Conservation (phyloP, 2,888 invertebrate species). For the Cheilosia soror region DNA sequence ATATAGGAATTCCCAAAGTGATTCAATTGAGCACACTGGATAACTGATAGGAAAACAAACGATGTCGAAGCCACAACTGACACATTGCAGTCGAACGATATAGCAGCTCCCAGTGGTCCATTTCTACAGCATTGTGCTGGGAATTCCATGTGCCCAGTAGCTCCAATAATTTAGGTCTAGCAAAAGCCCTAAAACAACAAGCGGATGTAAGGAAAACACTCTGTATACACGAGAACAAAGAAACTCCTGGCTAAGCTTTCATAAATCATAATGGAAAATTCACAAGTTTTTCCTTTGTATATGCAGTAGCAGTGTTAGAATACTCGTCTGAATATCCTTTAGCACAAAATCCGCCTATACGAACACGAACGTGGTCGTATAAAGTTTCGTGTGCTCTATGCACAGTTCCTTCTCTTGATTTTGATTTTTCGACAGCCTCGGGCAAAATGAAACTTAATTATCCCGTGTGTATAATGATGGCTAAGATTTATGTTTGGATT, state of each 20-base stretch:
- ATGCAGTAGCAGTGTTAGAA: slow-evolving; percentile 6
- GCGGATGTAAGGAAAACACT: slow-evolving; percentile 39
- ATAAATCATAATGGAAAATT: slow-evolving; percentile 69
- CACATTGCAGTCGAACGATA: slow-evolving; percentile 65
- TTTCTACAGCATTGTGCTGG: slow-evolving; percentile 64
- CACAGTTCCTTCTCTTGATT: slow-evolving; percentile 8
- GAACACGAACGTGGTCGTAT: background rate
- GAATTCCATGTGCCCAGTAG: slow-evolving; percentile 43
- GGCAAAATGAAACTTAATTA: slow-evolving; percentile 13
- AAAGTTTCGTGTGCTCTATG: background rate
- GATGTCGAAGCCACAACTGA: slow-evolving; percentile 53
- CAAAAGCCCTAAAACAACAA: slow-evolving; percentile 53
- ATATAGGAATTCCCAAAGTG: slow-evolving; percentile 58
- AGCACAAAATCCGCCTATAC: background rate
- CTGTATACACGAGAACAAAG: slow-evolving; percentile 50
- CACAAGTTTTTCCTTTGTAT: slow-evolving; percentile 49
- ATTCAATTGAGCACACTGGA: slow-evolving; percentile 65
- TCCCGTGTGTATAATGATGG: slow-evolving; percentile 24
- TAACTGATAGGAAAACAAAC: slow-evolving; percentile 65
- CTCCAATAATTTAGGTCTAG: slow-evolving; percentile 47
- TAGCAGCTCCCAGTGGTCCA: slow-evolving; percentile 56
- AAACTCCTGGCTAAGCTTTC: slow-evolving; percentile 53
- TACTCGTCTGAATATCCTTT: slow-evolving; percentile 11
- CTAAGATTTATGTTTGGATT: background rate
- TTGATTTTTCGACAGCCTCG: background rate